Conservation (phyloP, 2,888 invertebrate species). For the Clusia tigrina region DNA sequence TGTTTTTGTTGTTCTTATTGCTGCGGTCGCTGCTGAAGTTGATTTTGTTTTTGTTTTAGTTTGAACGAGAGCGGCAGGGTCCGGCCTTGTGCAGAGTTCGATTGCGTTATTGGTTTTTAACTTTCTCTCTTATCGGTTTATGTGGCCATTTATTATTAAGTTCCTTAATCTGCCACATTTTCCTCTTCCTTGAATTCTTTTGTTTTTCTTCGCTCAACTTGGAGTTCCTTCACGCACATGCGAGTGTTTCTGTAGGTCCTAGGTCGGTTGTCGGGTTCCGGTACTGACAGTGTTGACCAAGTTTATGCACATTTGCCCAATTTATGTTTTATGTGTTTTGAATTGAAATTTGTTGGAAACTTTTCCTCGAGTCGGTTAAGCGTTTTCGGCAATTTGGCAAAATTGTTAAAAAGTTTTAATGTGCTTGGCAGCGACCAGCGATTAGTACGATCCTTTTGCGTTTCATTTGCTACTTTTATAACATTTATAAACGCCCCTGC, state of each 20-base stretch:
- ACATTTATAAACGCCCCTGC: too few species aligned
- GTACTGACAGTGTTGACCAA: background rate
- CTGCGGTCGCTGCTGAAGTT: too few species aligned
- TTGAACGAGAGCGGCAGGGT: too few species aligned
- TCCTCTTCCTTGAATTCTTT: too few species aligned
- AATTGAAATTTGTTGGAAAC: background rate
- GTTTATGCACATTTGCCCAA: background rate
- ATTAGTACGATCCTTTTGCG: background rate
- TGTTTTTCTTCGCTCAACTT: too few species aligned
- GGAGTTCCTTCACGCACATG: too few species aligned
- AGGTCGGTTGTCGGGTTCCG: background rate
- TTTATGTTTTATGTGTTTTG: background rate
- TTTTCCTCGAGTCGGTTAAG: constrained; percentile 8
- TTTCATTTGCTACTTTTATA: too few species aligned
- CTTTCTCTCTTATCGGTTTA: background rate
- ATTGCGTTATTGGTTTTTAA: background rate
- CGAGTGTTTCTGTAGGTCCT: too few species aligned
- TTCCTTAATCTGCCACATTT: too few species aligned
- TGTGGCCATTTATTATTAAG: background rate
- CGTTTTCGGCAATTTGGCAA: constrained; percentile 18
- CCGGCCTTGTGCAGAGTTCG: too few species aligned
- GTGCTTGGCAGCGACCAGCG: background rate
- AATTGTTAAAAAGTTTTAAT: constrained; percentile 20
- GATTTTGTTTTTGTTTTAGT: too few species aligned
- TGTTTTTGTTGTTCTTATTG: too few species aligned